Conservation (phyloP, 1,140 invertebrate species). For the Nasonia vitripennis region DNA sequence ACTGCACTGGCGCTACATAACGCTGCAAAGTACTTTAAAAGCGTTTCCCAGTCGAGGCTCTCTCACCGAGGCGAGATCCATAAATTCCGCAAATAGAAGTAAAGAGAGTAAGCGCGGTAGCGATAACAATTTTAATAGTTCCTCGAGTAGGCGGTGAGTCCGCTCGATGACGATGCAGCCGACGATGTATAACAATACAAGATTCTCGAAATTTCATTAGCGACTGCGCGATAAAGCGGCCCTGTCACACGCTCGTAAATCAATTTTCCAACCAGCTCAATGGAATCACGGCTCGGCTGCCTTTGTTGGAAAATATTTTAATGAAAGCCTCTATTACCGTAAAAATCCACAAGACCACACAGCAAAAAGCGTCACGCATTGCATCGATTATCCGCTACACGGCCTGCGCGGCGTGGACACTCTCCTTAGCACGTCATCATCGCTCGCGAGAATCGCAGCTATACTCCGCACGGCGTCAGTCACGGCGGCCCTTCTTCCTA, state of each 20-base stretch:
- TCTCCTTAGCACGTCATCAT: neutral
- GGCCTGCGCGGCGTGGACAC: neutral
- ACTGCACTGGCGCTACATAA: neutral
- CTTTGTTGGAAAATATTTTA: neutral
- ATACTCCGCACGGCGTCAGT: too few relatives aligned
- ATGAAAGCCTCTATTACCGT: neutral
- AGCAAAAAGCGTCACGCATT: neutral
- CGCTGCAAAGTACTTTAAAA: neutral
- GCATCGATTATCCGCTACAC: neutral
- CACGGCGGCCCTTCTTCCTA: neutral
- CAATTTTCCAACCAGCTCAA: neutral
- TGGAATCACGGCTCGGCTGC: too few relatives aligned
- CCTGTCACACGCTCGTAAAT: neutral
- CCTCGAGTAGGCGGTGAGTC: too few relatives aligned
- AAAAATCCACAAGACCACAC: neutral
- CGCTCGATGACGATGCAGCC: neutral
- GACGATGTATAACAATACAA: neutral
- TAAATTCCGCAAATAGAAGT: slow-evolving; percentile 21
- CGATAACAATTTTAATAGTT: slow-evolving; percentile 27
- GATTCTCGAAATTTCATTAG: too few relatives aligned
- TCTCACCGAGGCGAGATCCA: neutral
- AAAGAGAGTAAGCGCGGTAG: slow-evolving; percentile 14
- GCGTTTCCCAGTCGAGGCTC: slow-evolving; percentile 1
- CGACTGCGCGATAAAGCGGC: neutral
- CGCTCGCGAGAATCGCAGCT: neutral